Evolutionary conservation across 2,888 invertebrate genomes (phyloP), one percentile per base, ranked within the genome.

Genomic region (Athalia circularis): DNA sequence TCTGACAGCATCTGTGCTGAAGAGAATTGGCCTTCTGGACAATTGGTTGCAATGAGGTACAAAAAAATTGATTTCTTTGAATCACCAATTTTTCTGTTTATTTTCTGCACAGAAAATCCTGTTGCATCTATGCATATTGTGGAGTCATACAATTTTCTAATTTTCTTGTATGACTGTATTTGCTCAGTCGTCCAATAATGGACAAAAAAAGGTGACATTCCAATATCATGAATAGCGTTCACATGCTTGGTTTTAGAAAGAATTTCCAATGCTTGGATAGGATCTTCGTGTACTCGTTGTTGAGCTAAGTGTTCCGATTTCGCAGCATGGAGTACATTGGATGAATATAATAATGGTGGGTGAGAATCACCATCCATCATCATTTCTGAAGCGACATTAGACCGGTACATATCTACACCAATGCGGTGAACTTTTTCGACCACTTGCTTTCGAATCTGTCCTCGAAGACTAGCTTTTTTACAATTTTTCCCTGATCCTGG

Each of bases 341-440:
- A 9, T 43, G 64, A 64, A 64, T 64, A 64, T 11, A 64, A 64
- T 64, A 64, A 64, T 43, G 45, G 43, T 45, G 64, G 64, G 3
- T 64, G 64, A 64, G 64, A 64, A 64, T 64, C 64, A n/a, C 64
- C 64, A 64, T 64, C 64, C 64, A 64, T 64, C 64, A 64, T 64
- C 64, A 64, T 4, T 64, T 64, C 11, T 64, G 64, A 64, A 45
- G 64, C 64, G 4, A 43, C 45, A 43, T 64, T 64, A 29, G 64
- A 64, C n/a, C 64, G 64, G 64, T 64, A 64, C 64, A 64, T 64
- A 5, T 64, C 64, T 43, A 64, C 64, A 45, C 64, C 64, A 45
- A 64, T 45, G 64, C 64, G 5, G 9, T 64, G 3, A 64, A 64
- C 64, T 64, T 64, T 4, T 64, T 64, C 64, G 3, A 64, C 64